Conservation (phyloP, 2,888 invertebrate species). For the Ornithoptera priamus region DNA sequence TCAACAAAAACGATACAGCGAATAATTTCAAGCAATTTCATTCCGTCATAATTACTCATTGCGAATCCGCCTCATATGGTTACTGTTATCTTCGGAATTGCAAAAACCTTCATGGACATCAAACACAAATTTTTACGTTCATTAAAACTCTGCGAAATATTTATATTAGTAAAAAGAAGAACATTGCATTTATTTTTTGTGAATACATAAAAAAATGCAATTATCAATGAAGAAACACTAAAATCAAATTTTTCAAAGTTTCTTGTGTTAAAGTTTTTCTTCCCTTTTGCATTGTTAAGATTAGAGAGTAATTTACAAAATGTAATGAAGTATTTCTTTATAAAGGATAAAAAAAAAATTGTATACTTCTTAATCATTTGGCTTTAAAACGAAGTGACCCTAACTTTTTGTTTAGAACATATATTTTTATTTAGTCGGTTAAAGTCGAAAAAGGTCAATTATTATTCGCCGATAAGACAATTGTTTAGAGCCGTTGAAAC, state of each 20-base stretch:
- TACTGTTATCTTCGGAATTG: slow-evolving; percentile 3
- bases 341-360: too few relatives aligned
- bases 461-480: background rate
- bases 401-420: too few relatives aligned
- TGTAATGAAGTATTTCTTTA: too few relatives aligned
- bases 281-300: too few relatives aligned
- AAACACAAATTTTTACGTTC: slow-evolving; percentile 12
- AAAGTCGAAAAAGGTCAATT: background rate
- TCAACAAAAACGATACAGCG: slow-evolving; percentile 26
- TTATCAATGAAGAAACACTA: too few relatives aligned
- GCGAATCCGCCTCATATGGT: slow-evolving; percentile 13
- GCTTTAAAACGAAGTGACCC: too few relatives aligned
- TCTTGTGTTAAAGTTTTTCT: too few relatives aligned
- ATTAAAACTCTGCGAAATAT: background rate
- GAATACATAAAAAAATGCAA: too few relatives aligned
- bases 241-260: too few relatives aligned
- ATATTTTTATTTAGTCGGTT: background rate
- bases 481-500: background rate
- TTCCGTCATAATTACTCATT: slow-evolving; percentile 20
- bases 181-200: too few relatives aligned
- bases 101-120: slow-evolving; percentile 6
- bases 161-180: background rate
- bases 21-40: slow-evolving; percentile 28
- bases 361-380: too few relatives aligned
- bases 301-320: too few relatives aligned